A percentile compares a stretch with the other conserved stretches of the same genome.
Evolutionary conservation across 2,797 vertebrate species (phyloP).

Genomic region (Enteromius viviparus): DNA sequence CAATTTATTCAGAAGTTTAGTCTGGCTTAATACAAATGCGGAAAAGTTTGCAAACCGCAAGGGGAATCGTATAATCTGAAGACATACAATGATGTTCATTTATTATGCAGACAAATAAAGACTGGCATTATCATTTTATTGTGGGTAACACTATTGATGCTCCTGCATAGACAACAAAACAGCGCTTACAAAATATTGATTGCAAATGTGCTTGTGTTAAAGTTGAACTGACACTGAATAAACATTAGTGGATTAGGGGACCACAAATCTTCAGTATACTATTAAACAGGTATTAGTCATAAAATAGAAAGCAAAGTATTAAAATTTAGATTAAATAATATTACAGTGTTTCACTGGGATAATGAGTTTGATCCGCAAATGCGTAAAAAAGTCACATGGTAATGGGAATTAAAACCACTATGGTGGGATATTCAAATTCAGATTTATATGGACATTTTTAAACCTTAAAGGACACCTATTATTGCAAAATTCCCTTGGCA

Average conservation of each 20-base stretch:
- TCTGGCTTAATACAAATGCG: slow-evolving; percentile 14
- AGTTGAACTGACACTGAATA: not conserved
- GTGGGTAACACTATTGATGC: slow-evolving; percentile 1
- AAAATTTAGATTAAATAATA: not conserved
- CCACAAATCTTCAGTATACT: not conserved
- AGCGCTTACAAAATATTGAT: not conserved
- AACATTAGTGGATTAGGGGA: not conserved
- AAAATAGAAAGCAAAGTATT: slow-evolving; percentile 10
- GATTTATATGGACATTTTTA: slow-evolving; percentile 38
- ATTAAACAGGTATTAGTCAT: not conserved
- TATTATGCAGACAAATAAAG: slow-evolving; percentile 15
- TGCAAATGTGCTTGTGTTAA: not conserved
- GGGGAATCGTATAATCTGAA: slow-evolving; percentile 36
- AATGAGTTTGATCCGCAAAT: slow-evolving; percentile 45
- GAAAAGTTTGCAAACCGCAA: slow-evolving; percentile 34
- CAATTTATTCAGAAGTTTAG: slow-evolving; percentile 37
- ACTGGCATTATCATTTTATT: slow-evolving; percentile 27
- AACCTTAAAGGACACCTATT: not conserved
- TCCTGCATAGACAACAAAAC: not conserved
- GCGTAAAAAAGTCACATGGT: slow-evolving; percentile 29
- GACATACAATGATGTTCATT: slow-evolving; percentile 28
- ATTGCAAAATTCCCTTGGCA: not conserved
- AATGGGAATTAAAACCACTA: slow-evolving; percentile 57
- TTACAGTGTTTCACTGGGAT: slow-evolving; percentile 45
- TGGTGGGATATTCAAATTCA: slow-evolving; percentile 45